A percentile compares a stretch with the other conserved stretches of the same genome.
These are phyloP conservation scores for Paratilapia polleni DNA, from an alignment of 2,113 vertebrate species.

Conservation along the genomic window DNA sequence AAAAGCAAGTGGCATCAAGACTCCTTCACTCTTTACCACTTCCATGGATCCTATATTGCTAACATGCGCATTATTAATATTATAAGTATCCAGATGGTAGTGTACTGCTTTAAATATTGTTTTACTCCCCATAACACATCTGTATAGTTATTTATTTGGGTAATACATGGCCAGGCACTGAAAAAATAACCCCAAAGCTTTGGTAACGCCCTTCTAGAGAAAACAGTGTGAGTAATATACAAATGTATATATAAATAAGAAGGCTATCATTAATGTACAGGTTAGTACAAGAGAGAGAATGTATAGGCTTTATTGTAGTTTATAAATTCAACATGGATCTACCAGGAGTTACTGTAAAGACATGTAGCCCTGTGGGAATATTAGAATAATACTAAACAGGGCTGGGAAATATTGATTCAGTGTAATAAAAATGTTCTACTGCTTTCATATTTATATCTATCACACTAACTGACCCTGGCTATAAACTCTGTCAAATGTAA, in stretches of 20 bases:
- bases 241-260: not conserved
- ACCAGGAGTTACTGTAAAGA: not conserved
- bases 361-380: not conserved
- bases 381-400: not conserved
- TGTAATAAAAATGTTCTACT: not conserved
- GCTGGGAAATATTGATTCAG: not conserved
- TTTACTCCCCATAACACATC: slow-evolving; percentile 15
- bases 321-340: not conserved
- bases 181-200: not conserved
- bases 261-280: not conserved
- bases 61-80: not conserved
- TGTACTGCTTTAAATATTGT: slow-evolving; percentile 9
- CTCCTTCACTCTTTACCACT: not conserved
- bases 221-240: not conserved
- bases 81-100: slow-evolving; percentile 5
- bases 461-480: not conserved
- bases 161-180: not conserved
- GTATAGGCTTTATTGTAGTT: not conserved
- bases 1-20: slow-evolving; percentile 1
- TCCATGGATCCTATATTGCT: not conserved
- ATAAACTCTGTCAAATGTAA: slow-evolving; percentile 5
- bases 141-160: slow-evolving; percentile 1
- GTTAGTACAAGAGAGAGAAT: not conserved
- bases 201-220: not conserved
- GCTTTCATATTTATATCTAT: not conserved